Evolutionary conservation across 1,140 invertebrate species (phyloP).

Genomic region (Drosophila biarmipes): DNA sequence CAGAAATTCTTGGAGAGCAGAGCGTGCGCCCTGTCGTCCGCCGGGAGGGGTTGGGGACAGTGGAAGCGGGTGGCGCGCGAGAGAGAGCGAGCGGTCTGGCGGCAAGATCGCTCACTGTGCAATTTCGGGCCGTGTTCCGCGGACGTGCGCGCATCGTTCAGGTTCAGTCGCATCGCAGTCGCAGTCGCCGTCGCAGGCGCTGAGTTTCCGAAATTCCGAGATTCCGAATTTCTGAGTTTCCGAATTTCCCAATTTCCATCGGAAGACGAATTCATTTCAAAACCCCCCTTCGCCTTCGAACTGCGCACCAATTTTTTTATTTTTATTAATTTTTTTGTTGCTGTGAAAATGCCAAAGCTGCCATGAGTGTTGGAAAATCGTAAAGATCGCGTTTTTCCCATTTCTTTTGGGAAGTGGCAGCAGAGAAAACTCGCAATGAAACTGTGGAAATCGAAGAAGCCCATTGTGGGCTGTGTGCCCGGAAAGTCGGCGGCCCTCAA

Average conservation of each 20-base stretch:
- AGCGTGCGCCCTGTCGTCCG: conserved; percentile 18
- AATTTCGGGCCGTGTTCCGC: conserved; percentile 63
- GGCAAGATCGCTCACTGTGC: conserved; percentile 61
- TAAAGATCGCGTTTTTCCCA: conserved; percentile 4
- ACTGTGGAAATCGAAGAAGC: conserved; percentile 82
- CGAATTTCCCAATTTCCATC: conserved; percentile 17
- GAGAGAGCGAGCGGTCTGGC: conserved; percentile 7
- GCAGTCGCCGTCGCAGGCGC: conserved; percentile 24
- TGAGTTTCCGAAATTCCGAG: conserved; percentile 5
- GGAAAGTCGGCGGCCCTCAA: conserved; percentile 71
- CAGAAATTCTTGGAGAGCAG: conserved; percentile 33
- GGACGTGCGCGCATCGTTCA: conserved; percentile 51
- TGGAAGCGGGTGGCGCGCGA: not conserved
- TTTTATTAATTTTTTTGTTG: conserved; percentile 13
- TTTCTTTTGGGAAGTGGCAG: not conserved
- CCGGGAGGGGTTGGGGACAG: not conserved
- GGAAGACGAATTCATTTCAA: conserved; percentile 15
- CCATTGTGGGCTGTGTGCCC: conserved; percentile 78
- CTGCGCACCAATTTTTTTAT: conserved; percentile 13
- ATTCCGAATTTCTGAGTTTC: not conserved
- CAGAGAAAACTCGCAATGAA: conserved; percentile 60
- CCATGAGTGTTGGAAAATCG: conserved; percentile 19
- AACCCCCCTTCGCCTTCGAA: conserved; percentile 7
- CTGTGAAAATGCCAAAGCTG: conserved; percentile 43
- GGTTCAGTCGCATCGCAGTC: conserved; percentile 35